A percentile compares a stretch with the other conserved stretches of the same genome.
Conservation (phyloP, 1,140 invertebrate genomes). For the Drosophila nannoptera region DNA sequence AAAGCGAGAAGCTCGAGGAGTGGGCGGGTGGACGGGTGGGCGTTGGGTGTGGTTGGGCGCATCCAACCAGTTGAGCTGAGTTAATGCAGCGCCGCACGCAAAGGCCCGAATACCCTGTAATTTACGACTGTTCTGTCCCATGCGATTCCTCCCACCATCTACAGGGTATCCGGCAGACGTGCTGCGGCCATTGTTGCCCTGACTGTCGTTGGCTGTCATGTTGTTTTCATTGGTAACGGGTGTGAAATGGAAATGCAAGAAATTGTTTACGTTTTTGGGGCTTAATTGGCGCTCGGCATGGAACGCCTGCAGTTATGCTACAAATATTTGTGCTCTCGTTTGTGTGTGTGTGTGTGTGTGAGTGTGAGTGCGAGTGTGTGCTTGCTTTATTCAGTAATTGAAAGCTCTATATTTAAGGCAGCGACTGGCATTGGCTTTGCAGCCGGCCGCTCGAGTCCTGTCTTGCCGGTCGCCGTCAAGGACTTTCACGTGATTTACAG, state of each 20-base stretch:
- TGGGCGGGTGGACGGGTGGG: neutral
- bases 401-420: constrained; percentile 32
- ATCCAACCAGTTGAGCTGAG: constrained; percentile 59
- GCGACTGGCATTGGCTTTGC: neutral
- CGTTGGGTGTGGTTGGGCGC: neutral
- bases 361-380: constrained; percentile 26
- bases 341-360: constrained; percentile 26
- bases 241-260: constrained; percentile 62
- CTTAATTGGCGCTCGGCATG: constrained; percentile 65
- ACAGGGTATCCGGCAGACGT: constrained; percentile 3
- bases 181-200: neutral
- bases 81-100: constrained; percentile 52
- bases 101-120: constrained; percentile 32
- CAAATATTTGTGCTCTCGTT: constrained; percentile 58
- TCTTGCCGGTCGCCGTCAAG: constrained; percentile 43
- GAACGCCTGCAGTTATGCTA: constrained; percentile 63
- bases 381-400: constrained; percentile 62
- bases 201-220: constrained; percentile 11
- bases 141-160: neutral
- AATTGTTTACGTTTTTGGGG: constrained; percentile 65
- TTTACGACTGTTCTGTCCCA: too few species aligned
- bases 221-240: constrained; percentile 43
- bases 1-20: constrained; percentile 43
- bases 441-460: neutral
- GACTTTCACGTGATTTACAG: constrained; percentile 56